Evolutionary conservation across 2,797 vertebrate species (phyloP).

Genomic region (Tangara arthus): DNA sequence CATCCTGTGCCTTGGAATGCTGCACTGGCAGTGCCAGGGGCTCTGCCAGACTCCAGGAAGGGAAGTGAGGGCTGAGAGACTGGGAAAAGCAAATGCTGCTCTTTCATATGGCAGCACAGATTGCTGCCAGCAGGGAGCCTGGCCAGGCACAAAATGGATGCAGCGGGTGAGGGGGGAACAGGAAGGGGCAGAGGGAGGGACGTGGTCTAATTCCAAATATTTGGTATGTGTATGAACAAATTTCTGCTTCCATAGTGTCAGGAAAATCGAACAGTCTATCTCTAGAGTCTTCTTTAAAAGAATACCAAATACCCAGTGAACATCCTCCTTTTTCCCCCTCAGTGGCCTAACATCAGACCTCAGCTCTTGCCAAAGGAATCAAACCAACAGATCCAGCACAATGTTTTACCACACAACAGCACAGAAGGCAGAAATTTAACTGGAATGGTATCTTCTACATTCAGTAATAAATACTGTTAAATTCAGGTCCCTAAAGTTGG

Average conservation of each 20-base stretch:
- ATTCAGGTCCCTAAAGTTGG: neutral
- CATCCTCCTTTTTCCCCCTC: neutral
- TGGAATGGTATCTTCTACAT: neutral
- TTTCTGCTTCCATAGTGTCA: neutral
- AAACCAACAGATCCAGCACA: neutral
- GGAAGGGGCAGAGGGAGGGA: neutral
- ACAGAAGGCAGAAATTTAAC: neutral
- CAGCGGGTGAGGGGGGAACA: neutral
- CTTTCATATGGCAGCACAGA: neutral
- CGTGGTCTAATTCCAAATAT: neutral
- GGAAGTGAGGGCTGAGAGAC: neutral
- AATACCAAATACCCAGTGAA: neutral
- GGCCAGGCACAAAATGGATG: neutral
- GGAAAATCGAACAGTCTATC: neutral
- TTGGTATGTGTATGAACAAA: neutral
- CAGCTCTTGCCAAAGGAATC: neutral
- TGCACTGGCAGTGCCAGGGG: neutral
- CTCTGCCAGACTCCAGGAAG: neutral
- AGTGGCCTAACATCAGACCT: neutral
- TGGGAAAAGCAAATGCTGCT: neutral
- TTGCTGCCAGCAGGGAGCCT: slow-evolving; percentile 5
- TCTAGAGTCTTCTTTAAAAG: neutral
- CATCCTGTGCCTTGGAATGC: neutral
- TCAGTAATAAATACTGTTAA: neutral
- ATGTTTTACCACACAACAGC: neutral